Evolutionary conservation across 1,140 invertebrate species (phyloP), one percentile per base, ranked within the genome.

Genomic region (Oreohelix idahoensis): DNA sequence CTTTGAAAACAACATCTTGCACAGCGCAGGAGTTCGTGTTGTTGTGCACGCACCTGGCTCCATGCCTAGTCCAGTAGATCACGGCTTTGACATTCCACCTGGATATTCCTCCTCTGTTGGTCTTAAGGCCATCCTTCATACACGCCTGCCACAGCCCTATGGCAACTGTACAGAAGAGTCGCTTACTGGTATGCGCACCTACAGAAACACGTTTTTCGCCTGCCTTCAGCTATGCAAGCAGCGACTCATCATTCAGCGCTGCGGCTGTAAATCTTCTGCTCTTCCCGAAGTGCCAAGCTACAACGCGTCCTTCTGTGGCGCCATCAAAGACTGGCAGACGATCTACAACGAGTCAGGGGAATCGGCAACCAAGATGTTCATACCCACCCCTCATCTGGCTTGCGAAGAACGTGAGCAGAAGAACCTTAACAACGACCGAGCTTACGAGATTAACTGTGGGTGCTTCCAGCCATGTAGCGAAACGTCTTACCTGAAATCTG

Each of bases 1-100:
- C 79, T 83, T 89, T 0, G 86, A 89, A 63, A 88, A 89, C 42
- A 90, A 91, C 71, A 89, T 90, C 32, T 86, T 87, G 26, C 88
- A 90, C 83, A 90, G 89, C 80, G 90, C 91, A 15, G 93, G 93
- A 11, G 87, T 92, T 49, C 83, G 93, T 76, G 88, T 93, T 4
- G 89, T 93, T 38, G 88, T 93, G 15, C 93, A 93, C 86, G 89
- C 89, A n/a, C 91, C 92, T 39, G 87, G 91, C 79, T 88, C 89
- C 0, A 89, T 93, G 86, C 93, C 93, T 13, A 92, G 92, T 77
- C 93, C 93, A 0, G 89, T 87, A 86, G 88, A 91, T 79, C 89
- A 89, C 78, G 90, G 90, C 11, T 89, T 91, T 86, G 90, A 91
- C 78, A 88, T 91, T 53, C 89, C 90, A 2, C 90, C 90, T 5